Percentiles rank a stretch among this genome's conserved stretches.
phyloP scores from a whole-genome alignment of 2,888 invertebrate genomes.

The Agrotis puta region DNA sequence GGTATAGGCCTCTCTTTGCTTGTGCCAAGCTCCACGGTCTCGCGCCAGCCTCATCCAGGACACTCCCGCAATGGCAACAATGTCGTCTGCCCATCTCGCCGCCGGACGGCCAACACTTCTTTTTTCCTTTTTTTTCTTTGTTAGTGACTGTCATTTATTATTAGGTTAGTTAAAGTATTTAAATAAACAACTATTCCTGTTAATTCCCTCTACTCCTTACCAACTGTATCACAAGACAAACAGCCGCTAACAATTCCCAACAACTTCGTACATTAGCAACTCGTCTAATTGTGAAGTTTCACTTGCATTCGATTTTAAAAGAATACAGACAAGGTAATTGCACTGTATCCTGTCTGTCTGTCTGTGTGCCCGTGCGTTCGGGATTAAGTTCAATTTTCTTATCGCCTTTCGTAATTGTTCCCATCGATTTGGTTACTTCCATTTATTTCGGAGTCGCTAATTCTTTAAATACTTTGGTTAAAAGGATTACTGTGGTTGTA shows the following conservation, averaged over 20 bases:
- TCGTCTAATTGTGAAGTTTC: slow-evolving; percentile 71
- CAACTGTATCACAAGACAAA: slow-evolving; percentile 1
- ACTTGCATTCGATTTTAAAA: slow-evolving; percentile 72
- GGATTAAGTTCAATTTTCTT: slow-evolving; percentile 68
- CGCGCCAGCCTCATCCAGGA: no score
- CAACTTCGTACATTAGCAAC: slow-evolving; percentile 45
- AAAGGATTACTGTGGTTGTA: no score
- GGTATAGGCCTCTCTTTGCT: no score
- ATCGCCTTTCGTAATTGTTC: slow-evolving; percentile 62
- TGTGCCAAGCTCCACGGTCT: no score
- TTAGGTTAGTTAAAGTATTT: no score
- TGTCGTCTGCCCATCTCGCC: no score
- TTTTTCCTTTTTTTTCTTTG: no score
- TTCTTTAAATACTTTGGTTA: slow-evolving; percentile 59
- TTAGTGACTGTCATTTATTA: no score
- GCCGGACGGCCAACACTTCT: no score
- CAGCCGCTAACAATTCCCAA: slow-evolving; percentile 19
- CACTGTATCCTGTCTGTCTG: slow-evolving; percentile 81
- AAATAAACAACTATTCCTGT: no score
- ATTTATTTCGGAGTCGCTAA: slow-evolving; percentile 67
- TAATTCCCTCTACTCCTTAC: not conserved
- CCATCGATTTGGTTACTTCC: slow-evolving; percentile 59
- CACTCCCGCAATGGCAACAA: no score
- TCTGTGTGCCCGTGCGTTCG: slow-evolving; percentile 67
- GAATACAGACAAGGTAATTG: slow-evolving; percentile 85